Conservation (phyloP, 2,113 vertebrate species). For the Taurulus bubalis region DNA sequence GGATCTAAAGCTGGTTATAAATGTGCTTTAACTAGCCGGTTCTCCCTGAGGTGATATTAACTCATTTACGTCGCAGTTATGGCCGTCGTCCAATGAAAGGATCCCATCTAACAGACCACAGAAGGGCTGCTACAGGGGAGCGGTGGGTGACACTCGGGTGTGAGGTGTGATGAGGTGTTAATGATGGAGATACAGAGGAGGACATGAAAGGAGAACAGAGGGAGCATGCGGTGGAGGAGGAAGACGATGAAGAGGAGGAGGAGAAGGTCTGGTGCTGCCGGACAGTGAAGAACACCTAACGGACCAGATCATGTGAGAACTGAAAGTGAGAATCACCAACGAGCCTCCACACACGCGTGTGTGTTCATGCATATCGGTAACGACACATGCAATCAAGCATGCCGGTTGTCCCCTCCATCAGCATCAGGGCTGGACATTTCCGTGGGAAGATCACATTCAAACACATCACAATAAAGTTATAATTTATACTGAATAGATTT, state of each 20-base stretch:
- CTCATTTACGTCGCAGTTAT: background rate
- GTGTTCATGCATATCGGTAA: conserved; percentile 16
- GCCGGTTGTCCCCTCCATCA: background rate
- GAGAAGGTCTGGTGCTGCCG: background rate
- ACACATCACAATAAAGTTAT: no score
- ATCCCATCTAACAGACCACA: background rate
- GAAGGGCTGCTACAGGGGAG: background rate
- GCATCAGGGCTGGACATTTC: background rate
- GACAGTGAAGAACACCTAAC: conserved; percentile 15
- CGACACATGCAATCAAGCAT: conserved; percentile 1
- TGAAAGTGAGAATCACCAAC: conserved; percentile 15
- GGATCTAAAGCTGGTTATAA: background rate
- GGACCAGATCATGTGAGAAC: background rate
- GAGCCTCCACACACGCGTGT: background rate
- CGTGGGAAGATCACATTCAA: no score
- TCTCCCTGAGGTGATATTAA: background rate
- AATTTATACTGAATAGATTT: no score
- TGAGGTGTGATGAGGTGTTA: conserved; percentile 38
- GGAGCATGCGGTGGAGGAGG: background rate
- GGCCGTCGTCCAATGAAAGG: background rate
- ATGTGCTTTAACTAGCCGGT: background rate
- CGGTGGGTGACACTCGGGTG: conserved; percentile 1
- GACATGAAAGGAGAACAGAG: background rate
- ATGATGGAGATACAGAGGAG: background rate
- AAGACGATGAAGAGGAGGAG: background rate